These are phyloP conservation scores for Tragelaphus scriptus DNA, from an alignment of 2,113 vertebrate species.

Conservation along the genomic window DNA sequence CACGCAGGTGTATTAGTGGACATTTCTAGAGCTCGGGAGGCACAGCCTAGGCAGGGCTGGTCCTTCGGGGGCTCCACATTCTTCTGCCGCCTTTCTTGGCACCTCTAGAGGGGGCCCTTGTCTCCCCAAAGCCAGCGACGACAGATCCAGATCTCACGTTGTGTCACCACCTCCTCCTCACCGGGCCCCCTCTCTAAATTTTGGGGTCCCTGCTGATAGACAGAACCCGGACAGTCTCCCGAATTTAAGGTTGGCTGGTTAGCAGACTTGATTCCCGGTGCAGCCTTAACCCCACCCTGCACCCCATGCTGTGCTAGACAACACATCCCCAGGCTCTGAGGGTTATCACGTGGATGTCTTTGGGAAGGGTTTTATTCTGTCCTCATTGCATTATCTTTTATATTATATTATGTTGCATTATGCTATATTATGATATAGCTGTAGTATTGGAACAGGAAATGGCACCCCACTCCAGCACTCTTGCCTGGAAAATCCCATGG, in stretches of 20 bases:
- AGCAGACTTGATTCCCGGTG: background rate
- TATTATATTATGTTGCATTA: too few relatives aligned
- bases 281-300: background rate
- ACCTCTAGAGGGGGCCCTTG: background rate
- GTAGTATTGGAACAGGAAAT: too few relatives aligned
- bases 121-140: background rate
- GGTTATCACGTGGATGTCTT: rapidly evolving
- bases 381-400: too few relatives aligned
- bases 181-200: background rate
- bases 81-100: background rate
- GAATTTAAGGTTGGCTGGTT: rapidly evolving
- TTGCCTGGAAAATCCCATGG: too few relatives aligned
- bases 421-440: background rate
- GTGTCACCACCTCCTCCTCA: rapidly evolving
- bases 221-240: rapidly evolving
- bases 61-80: background rate
- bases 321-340: rapidly evolving
- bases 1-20: background rate
- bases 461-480: too few relatives aligned
- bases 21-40: background rate
- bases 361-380: too few relatives aligned
- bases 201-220: background rate
- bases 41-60: background rate
- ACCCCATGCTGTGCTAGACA: rapidly evolving
- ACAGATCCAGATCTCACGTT: rapidly evolving